phyloP scores from a whole-genome alignment of 2,113 vertebrate species.

The Toxotes chatareus region DNA sequence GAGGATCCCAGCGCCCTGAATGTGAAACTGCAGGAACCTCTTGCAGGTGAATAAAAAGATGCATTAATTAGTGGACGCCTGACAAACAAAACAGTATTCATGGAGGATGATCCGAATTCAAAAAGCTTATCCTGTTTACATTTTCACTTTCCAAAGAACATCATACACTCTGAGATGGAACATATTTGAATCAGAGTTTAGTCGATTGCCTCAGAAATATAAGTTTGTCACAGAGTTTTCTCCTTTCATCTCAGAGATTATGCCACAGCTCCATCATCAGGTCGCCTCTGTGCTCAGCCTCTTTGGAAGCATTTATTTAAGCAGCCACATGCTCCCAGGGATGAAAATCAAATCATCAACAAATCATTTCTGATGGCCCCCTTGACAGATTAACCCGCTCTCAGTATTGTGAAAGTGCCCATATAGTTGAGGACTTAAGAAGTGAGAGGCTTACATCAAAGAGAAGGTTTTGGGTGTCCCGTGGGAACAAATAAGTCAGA shows the following conservation, averaged over 20 bases:
- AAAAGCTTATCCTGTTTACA: conserved; percentile 18
- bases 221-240: conserved; percentile 44
- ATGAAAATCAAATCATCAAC: conserved; percentile 71
- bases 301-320: conserved; percentile 64
- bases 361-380: conserved; percentile 60
- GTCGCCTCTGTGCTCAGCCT: conserved; percentile 36
- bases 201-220: conserved; percentile 45
- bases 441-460: conserved; percentile 66
- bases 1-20: conserved; percentile 25
- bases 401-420: conserved; percentile 60
- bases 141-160: conserved; percentile 28
- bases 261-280: conserved; percentile 68
- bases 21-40: conserved; percentile 42
- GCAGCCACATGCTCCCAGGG: conserved; percentile 49
- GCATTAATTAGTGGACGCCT: conserved; percentile 42
- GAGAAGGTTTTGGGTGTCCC: conserved; percentile 58
- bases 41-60: conserved; percentile 44
- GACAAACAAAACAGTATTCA: conserved; percentile 29
- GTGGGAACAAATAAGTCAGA: conserved; percentile 58
- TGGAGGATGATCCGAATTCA: conserved; percentile 15
- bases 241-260: conserved; percentile 65
- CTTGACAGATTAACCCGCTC: conserved; percentile 55
- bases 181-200: conserved; percentile 41
- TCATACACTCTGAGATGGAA: conserved; percentile 2
- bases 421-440: conserved; percentile 58